Evolutionary conservation across 2,797 vertebrate genomes (phyloP).

Genomic region (Heliangelus exortis): DNA sequence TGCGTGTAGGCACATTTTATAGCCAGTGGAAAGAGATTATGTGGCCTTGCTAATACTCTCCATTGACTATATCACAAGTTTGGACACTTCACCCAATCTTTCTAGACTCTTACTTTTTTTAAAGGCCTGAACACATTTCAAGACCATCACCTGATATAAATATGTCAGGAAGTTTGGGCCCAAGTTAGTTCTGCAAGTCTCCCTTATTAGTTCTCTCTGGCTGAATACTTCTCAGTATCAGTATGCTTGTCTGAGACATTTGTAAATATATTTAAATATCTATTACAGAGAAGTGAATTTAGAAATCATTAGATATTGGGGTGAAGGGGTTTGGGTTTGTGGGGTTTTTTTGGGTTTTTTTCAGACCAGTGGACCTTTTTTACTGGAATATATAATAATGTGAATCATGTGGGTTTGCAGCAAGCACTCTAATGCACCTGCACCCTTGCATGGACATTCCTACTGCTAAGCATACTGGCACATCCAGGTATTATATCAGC

Average conservation of each 20-base stretch:
- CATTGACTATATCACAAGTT: neutral
- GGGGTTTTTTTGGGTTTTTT: neutral
- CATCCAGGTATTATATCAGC: neutral
- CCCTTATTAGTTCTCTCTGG: neutral
- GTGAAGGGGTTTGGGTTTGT: neutral
- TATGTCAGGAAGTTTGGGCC: neutral
- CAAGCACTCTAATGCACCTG: neutral
- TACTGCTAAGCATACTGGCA: neutral
- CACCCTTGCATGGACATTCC: neutral
- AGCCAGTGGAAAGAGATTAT: neutral
- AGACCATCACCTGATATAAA: neutral
- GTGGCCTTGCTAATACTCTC: neutral
- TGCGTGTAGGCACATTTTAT: neutral
- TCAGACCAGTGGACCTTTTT: neutral
- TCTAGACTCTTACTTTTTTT: neutral
- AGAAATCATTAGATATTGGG: neutral
- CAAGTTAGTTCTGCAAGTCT: neutral
- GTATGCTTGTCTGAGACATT: neutral
- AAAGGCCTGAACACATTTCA: neutral
- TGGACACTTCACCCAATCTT: neutral
- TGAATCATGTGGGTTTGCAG: neutral
- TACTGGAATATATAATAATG: neutral
- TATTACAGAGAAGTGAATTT: neutral
- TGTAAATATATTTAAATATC: neutral
- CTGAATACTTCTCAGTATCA: neutral